A percentile compares a stretch with the other conserved stretches of the same genome.
These are phyloP conservation scores for Cyaniris semiargus DNA, from an alignment of 2,888 invertebrate genomes.

Conservation along the genomic window DNA sequence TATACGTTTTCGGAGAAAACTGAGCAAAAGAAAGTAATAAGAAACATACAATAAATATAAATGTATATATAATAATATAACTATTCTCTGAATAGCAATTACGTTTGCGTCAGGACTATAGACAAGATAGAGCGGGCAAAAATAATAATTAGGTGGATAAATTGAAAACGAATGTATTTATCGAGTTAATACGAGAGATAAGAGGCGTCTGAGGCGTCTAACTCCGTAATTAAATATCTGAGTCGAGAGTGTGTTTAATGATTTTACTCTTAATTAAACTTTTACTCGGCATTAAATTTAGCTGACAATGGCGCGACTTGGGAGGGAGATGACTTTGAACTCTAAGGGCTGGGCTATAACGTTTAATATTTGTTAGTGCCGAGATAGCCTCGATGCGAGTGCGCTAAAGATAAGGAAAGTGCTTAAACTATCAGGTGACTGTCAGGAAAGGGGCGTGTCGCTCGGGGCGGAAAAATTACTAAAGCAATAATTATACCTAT, in stretches of 20 bases:
- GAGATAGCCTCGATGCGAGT: not conserved
- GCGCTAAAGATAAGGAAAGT: conserved; percentile 8
- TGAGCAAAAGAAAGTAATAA: conserved; percentile 1
- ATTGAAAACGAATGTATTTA: conserved; percentile 1
- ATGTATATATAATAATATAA: not conserved
- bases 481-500: not conserved
- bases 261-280: conserved; percentile 30
- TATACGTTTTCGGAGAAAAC: not conserved
- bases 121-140: not conserved
- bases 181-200: not conserved
- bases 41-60: not conserved
- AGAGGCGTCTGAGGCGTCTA: not conserved
- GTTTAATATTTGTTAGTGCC: not conserved
- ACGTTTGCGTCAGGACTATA: not conserved
- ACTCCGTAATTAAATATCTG: conserved; percentile 25
- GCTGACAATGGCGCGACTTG: conserved; percentile 21
- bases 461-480: not conserved
- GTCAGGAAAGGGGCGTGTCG: not conserved
- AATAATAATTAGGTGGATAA: not conserved
- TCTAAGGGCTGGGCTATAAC: not conserved
- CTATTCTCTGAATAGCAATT: not conserved
- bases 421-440: not conserved
- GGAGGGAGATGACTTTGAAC: not conserved
- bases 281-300: conserved; percentile 19
- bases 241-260: not conserved